A percentile compares a stretch with the other conserved stretches of the same genome.
These are phyloP conservation scores for Umimayanthus chanpuru DNA, from an alignment of 92 coral and sea anemone genomes.

Conservation along the genomic window DNA sequence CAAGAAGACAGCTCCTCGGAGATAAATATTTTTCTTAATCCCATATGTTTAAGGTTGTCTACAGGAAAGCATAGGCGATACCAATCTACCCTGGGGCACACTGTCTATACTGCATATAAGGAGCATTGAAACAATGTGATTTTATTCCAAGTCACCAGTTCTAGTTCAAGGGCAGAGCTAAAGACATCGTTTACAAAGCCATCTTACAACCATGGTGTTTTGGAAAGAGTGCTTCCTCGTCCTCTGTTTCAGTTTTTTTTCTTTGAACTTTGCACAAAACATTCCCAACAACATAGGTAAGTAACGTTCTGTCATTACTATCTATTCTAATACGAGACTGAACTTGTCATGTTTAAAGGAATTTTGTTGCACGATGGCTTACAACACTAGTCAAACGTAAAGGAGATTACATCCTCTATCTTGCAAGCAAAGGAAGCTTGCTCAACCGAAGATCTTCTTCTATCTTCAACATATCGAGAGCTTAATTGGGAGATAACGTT, in stretches of 20 bases:
- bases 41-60: slow-evolving; percentile 20
- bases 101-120: slow-evolving; percentile 32
- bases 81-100: slow-evolving; percentile 36
- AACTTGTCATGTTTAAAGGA: background rate
- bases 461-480: background rate
- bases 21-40: background rate
- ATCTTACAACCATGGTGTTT: background rate
- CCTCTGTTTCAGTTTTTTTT: background rate
- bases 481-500: background rate
- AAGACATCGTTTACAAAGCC: slow-evolving; percentile 14
- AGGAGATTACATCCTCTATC: background rate
- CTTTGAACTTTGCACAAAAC: slow-evolving; percentile 9
- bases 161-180: slow-evolving; percentile 9
- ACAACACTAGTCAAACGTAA: background rate
- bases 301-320: background rate
- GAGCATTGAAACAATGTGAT: slow-evolving; percentile 18
- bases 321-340: background rate
- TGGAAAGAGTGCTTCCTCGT: background rate
- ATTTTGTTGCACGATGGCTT: background rate
- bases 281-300: slow-evolving; percentile 33
- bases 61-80: slow-evolving; percentile 31
- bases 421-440: too few relatives aligned
- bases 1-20: background rate
- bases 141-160: background rate
- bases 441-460: too few relatives aligned